Conservation (phyloP, 2,113 vertebrate species). For the Microtus pennsylvanicus region DNA sequence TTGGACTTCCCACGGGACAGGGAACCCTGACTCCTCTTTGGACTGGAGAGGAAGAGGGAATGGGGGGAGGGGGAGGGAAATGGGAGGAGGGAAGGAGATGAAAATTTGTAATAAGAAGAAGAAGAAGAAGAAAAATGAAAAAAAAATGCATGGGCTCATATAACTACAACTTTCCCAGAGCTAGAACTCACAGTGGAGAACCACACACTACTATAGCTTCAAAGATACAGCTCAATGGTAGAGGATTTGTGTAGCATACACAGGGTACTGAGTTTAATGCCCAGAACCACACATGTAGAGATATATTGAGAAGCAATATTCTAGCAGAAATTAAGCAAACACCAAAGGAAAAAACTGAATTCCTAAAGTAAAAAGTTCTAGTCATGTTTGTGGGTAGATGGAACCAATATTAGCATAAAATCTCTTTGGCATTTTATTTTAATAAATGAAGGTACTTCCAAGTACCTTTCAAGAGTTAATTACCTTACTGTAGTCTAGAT, state of each 20-base stretch:
- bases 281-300: not conserved
- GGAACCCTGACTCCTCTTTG: too few species aligned
- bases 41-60: too few species aligned
- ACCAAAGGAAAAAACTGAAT: slow-evolving; percentile 40
- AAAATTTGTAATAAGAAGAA: too few species aligned
- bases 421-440: slow-evolving; percentile 47
- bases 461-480: slow-evolving; percentile 43
- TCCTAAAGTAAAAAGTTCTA: slow-evolving; percentile 9
- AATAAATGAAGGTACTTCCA: not conserved
- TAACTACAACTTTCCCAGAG: slow-evolving; percentile 14
- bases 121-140: too few species aligned
- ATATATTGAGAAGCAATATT: not conserved
- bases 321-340: slow-evolving; percentile 54
- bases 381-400: slow-evolving; percentile 2
- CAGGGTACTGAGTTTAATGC: not conserved
- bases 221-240: slow-evolving; percentile 25
- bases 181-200: slow-evolving; percentile 51
- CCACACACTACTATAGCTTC: slow-evolving; percentile 18
- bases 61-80: too few species aligned
- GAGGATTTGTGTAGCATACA: not conserved
- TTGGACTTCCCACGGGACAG: too few species aligned
- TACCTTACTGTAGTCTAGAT: slow-evolving; percentile 14
- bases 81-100: too few species aligned
- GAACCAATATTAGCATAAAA: not conserved
- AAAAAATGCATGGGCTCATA: not conserved